phyloP scores from a whole-genome alignment of 2,113 vertebrate species.

The Varanus salvator region DNA sequence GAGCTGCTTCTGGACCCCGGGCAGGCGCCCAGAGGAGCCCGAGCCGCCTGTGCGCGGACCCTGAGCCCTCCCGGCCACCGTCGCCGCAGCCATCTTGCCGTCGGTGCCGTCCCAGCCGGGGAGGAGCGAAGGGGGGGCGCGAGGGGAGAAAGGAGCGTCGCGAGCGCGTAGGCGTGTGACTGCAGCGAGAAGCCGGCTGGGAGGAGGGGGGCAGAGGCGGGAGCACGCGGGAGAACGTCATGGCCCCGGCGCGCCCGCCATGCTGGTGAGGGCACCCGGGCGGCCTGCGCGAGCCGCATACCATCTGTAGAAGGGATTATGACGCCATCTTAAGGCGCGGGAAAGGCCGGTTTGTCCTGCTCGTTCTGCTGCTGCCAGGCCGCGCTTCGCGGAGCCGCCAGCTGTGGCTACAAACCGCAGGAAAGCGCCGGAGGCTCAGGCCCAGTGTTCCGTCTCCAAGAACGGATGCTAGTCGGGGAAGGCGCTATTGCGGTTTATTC shows the following conservation, averaged over 20 bases:
- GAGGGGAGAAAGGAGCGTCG: background rate
- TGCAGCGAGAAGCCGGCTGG: background rate
- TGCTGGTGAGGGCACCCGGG: accelerated
- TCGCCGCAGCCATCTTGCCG: constrained; percentile 60
- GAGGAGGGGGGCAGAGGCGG: background rate
- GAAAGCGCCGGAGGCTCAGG: no score
- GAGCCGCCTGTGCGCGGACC: background rate
- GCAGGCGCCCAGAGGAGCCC: background rate
- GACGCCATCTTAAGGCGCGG: background rate
- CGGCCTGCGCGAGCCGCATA: accelerated
- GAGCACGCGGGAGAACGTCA: background rate
- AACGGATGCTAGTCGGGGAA: no score
- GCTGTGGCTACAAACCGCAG: no score
- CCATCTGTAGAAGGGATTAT: background rate
- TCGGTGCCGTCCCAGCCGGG: background rate
- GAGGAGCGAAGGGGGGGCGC: background rate
- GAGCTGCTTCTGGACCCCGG: background rate
- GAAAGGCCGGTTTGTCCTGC: background rate
- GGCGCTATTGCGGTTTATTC: no score
- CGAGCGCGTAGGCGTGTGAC: background rate
- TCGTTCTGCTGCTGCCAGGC: no score
- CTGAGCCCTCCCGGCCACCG: constrained; percentile 11
- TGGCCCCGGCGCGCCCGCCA: background rate
- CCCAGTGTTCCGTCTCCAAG: no score
- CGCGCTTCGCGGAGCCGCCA: no score